Base-by-base conservation (phyloP, 2,888 invertebrate genomes). In the Lasioglossum pauxillum region DNA sequence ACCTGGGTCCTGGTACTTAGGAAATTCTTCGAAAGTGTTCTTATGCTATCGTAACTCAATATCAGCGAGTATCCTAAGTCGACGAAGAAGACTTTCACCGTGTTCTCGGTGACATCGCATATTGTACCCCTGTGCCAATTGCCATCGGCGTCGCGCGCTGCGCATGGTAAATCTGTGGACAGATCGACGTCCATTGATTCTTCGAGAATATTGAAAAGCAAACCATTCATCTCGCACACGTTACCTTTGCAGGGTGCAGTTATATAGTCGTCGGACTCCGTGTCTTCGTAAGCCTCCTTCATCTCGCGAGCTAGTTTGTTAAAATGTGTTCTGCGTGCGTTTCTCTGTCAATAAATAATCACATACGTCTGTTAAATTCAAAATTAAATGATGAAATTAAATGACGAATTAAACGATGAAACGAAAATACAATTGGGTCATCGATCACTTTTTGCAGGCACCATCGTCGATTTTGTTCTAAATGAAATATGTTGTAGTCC, bases 61-160 rank as follows among this genome's bases (percentile, higher is more conserved):
- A 94, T 94, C 80, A 96, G 95, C 19, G 90, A 93, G 78, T 95
- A 95, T 60, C 98, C 98, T 91, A 95, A 95, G 95, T 98, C 98
- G 0, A 97, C 96, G 85, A 97, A 96, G 88, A 95, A 95, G 46
- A 97, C 96, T 73, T 96, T 95, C 41, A 97, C 96, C 93, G 92
- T 95, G 91, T 95, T 95, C 16, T 94, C 91, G 0, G 95, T 95
- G 5, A 96, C 93, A 64, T 94, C 96, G 5, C 92, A 90, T 44
- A 98, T 96, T 19, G 96, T 91, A 2, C 96, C 97, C 80, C 97
- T 97, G 72, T 93, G 90, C 86, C 94, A 95, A 23, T 77, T 79
- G 27, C 92, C 90, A 74, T 95, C 95, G 1, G 92, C 87, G 75
- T 93, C 94, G 85, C 94, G 93, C 0, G 96, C 96, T n/a, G 96